Conservation (phyloP, 2,797 vertebrate genomes). For the Meda fulgida region DNA sequence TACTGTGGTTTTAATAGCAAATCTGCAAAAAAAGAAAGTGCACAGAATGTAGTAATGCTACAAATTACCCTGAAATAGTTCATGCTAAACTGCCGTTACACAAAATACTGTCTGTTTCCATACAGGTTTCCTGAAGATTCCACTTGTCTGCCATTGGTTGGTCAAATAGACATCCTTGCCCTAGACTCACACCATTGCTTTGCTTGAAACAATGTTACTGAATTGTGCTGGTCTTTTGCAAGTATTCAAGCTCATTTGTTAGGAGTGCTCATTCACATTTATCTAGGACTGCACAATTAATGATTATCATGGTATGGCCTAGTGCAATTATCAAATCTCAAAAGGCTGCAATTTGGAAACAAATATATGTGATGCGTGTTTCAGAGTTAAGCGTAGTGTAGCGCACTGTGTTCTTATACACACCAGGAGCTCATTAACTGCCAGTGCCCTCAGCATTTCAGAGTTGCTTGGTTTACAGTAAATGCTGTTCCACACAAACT, state of each 20-base stretch:
- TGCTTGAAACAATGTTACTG: not conserved
- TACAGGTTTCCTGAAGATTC: not conserved
- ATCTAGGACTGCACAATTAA: not conserved
- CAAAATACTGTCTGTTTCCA: not conserved
- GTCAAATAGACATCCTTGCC: not conserved
- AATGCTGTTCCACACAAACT: not conserved
- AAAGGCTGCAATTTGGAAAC: not conserved
- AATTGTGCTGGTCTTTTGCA: not conserved
- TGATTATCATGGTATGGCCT: not conserved
- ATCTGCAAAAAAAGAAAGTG: not conserved
- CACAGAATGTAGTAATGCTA: not conserved
- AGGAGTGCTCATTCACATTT: not conserved
- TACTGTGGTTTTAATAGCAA: not conserved
- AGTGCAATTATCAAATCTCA: not conserved
- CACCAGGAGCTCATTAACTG: not conserved
- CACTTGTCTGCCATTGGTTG: not conserved
- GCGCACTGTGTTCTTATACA: not conserved
- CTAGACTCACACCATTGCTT: not conserved
- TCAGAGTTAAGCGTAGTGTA: not conserved
- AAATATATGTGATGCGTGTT: not conserved
- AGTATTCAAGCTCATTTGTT: not conserved
- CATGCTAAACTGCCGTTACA: not conserved
- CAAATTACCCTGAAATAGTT: not conserved
- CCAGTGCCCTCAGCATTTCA: not conserved
- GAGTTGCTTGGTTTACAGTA: not conserved